Conservation (phyloP, 2,113 vertebrate genomes). For the Mionectes macconnelli region DNA sequence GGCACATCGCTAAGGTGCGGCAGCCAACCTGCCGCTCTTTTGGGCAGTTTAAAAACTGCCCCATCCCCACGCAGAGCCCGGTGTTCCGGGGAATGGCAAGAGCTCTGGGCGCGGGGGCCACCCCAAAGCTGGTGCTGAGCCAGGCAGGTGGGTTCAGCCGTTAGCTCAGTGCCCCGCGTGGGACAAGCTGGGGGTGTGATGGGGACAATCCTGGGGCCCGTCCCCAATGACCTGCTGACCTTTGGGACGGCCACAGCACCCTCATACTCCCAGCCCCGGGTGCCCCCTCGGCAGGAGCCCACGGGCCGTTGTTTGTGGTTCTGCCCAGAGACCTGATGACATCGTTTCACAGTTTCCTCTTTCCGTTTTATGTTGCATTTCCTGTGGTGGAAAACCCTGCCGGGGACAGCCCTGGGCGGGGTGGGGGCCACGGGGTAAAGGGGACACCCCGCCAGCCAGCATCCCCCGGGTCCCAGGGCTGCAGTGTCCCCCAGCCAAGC, state of each 20-base stretch:
- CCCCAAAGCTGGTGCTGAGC: background rate
- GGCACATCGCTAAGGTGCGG: background rate
- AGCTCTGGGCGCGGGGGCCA: background rate
- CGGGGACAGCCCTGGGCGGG: background rate
- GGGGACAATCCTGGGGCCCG: accelerated
- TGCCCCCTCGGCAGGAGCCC: background rate
- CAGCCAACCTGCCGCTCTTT: background rate
- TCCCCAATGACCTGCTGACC: background rate
- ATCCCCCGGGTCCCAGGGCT: background rate
- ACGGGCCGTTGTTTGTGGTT: accelerated
- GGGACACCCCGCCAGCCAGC: accelerated
- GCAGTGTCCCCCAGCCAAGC: background rate
- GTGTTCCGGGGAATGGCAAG: background rate
- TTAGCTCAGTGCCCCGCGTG: background rate
- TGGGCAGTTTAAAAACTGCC: background rate
- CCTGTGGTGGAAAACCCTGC: accelerated
- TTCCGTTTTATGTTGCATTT: background rate
- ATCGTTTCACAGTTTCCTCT: background rate
- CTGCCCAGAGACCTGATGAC: background rate
- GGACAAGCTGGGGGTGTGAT: accelerated
- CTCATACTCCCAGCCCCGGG: background rate
- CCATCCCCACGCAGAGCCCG: background rate
- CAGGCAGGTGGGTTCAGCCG: background rate
- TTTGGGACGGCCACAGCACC: background rate
- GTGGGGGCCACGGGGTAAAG: background rate